phyloP scores from a whole-genome alignment of 1,140 invertebrate genomes.

The Phthorimaea operculella region DNA sequence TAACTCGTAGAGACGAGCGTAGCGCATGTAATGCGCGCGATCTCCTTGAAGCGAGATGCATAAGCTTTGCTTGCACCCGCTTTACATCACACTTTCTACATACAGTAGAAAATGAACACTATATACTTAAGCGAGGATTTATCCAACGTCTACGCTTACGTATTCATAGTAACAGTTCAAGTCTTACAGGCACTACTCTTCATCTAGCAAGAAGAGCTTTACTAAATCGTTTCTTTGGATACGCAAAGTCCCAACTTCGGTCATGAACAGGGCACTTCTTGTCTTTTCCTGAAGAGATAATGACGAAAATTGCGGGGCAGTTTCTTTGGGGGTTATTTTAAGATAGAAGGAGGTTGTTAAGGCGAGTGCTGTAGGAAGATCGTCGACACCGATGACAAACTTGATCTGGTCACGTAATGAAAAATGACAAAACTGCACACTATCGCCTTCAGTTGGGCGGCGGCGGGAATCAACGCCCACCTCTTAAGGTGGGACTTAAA shows the following conservation, averaged over 20 bases:
- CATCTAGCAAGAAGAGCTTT: conserved; percentile 38
- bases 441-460: conserved; percentile 13
- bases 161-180: conserved; percentile 38
- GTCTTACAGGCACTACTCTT: conserved; percentile 33
- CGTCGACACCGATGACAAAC: conserved; percentile 40
- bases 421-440: conserved; percentile 65
- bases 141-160: conserved; percentile 26
- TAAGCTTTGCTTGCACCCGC: not conserved
- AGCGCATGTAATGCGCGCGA: not conserved
- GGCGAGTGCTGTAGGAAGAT: conserved; percentile 26
- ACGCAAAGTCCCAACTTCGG: not conserved
- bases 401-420: conserved; percentile 71
- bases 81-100: not conserved
- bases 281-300: not conserved
- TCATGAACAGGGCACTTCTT: not conserved
- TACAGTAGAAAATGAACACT: conserved; percentile 8
- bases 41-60: conserved; percentile 4
- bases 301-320: not conserved
- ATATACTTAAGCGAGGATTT: conserved; percentile 21
- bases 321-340: not conserved
- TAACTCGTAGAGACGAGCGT: not conserved
- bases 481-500: not conserved
- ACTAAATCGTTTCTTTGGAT: conserved; percentile 16
- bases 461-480: conserved; percentile 15
- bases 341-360: conserved; percentile 16